Evolutionary conservation across 2,797 vertebrate genomes (phyloP).

Genomic region (Crax fasciolata): DNA sequence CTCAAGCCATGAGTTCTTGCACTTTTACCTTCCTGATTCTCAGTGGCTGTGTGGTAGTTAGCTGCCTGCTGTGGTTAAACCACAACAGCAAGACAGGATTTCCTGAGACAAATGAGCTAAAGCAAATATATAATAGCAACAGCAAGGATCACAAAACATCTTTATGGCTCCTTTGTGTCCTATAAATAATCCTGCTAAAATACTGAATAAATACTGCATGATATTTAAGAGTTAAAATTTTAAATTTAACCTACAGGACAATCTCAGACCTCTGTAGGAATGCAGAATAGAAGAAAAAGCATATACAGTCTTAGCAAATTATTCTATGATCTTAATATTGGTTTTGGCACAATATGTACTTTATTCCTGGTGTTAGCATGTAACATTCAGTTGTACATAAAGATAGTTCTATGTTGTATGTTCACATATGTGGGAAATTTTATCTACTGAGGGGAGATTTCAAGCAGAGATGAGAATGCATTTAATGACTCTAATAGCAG

Average conservation of each 20-base stretch:
- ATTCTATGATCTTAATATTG: accelerated
- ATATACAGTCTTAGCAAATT: not conserved
- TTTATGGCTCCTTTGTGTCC: not conserved
- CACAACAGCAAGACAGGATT: not conserved
- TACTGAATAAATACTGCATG: not conserved
- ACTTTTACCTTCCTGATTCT: not conserved
- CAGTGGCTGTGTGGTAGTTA: not conserved
- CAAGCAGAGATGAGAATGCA: not conserved
- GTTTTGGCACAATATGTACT: not conserved
- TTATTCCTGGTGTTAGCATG: not conserved
- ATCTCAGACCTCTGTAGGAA: not conserved
- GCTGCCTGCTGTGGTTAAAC: not conserved
- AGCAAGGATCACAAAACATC: not conserved
- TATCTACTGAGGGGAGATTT: not conserved
- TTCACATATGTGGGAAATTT: not conserved
- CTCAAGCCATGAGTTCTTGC: not conserved
- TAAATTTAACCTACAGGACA: not conserved
- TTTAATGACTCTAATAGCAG: not conserved
- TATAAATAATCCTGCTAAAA: not conserved
- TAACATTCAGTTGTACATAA: not conserved
- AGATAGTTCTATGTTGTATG: not conserved
- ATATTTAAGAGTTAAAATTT: not conserved
- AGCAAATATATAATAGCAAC: not conserved
- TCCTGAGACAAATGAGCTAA: not conserved
- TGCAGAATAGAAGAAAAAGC: not conserved